Evolutionary conservation across 2,113 vertebrate species (phyloP).

Genomic region (Plotosus lineatus): DNA sequence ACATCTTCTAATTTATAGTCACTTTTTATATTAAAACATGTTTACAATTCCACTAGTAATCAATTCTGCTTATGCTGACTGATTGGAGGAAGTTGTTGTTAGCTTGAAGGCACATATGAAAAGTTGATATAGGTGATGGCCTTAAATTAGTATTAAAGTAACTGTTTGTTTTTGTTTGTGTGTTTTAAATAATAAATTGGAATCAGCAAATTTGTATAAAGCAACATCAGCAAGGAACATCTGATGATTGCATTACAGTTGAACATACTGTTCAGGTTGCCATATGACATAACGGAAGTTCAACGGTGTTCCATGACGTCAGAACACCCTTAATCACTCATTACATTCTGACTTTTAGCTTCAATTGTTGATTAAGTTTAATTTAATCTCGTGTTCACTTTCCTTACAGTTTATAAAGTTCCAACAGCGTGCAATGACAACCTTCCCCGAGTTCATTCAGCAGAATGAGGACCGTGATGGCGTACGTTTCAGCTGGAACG

Average conservation of each 20-base stretch:
- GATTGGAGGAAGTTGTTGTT: neutral
- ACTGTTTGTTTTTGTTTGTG: neutral
- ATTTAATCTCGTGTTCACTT: neutral
- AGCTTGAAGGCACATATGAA: neutral
- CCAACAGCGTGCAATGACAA: constrained; percentile 79
- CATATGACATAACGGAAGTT: constrained; percentile 20
- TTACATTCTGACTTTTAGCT: neutral
- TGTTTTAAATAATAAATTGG: neutral
- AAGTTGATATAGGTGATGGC: neutral
- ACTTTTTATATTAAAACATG: too few relatives aligned
- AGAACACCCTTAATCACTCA: neutral
- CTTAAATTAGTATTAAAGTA: neutral
- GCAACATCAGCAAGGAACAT: neutral
- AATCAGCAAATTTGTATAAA: neutral
- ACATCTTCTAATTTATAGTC: neutral
- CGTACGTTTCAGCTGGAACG: constrained; percentile 97
- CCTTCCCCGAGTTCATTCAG: constrained; percentile 95
- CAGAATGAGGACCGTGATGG: constrained; percentile 97
- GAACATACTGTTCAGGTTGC: constrained; percentile 21
- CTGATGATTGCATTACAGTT: neutral
- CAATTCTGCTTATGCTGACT: neutral
- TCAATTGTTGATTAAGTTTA: neutral
- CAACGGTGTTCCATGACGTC: neutral
- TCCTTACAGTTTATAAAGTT: constrained; percentile 58
- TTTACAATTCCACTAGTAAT: too few relatives aligned